Evolutionary conservation across 1,140 invertebrate genomes (phyloP).

Genomic region (Gonatopus flavifemur): DNA sequence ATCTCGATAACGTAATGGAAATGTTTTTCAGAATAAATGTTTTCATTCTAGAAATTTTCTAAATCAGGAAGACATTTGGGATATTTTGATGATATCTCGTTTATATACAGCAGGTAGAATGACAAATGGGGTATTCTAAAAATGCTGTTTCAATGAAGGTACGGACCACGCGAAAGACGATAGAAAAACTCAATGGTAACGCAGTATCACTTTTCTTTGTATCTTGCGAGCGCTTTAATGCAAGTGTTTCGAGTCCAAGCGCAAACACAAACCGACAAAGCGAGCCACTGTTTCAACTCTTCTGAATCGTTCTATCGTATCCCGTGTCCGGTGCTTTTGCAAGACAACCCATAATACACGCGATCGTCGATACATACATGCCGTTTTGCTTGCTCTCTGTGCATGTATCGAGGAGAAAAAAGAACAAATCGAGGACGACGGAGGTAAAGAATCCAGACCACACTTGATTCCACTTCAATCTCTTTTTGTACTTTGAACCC

Average conservation of each 20-base stretch:
- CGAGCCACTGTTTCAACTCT: conserved; percentile 38
- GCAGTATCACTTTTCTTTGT: conserved; percentile 35
- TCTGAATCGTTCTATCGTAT: no score
- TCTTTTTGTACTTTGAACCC: conserved; percentile 43
- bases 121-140: no score
- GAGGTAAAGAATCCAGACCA: conserved; percentile 26
- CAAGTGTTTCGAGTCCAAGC: conserved; percentile 40
- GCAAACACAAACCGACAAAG: conserved; percentile 43
- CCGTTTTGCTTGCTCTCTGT: not conserved
- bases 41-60: no score
- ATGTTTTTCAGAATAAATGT: no score
- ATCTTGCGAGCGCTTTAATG: conserved; percentile 34
- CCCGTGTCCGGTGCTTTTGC: conserved; percentile 12
- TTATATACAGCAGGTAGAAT: no score
- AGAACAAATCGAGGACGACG: conserved; percentile 15
- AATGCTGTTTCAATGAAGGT: no score
- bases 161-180: no score
- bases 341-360: conserved; percentile 7
- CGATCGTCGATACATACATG: conserved; percentile 5
- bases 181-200: no score
- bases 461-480: conserved; percentile 49
- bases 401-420: conserved; percentile 11
- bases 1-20: no score
- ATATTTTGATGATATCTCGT: no score
- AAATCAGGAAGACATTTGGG: no score